Evolutionary conservation across 2,113 vertebrate genomes (phyloP).

Genomic region (Hippoglossus stenolepis): DNA sequence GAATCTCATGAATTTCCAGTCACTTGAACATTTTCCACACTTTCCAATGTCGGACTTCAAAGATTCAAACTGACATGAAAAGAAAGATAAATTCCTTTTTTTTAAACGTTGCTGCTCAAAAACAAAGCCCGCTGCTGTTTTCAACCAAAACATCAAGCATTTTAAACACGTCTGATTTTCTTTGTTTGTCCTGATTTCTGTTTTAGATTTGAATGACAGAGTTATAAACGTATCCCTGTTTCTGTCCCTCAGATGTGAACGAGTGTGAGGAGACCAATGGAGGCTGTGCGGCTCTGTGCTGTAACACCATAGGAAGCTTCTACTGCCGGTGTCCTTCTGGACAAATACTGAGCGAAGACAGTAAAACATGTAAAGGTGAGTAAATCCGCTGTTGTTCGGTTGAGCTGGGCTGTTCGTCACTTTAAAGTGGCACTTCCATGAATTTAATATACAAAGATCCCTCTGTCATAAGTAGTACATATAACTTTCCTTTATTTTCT

Average conservation of each 20-base stretch:
- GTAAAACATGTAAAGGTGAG: constrained; percentile 85
- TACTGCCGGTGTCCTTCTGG: constrained; percentile 83
- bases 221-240: constrained; percentile 11
- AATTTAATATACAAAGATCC: too few relatives aligned
- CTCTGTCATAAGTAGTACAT: too few relatives aligned
- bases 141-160: neutral
- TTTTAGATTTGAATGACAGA: constrained; percentile 1
- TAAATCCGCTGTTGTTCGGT: neutral
- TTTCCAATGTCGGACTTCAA: neutral
- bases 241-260: constrained; percentile 81
- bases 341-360: constrained; percentile 77
- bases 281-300: constrained; percentile 83
- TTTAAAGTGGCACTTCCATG: neutral
- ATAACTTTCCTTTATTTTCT: too few relatives aligned
- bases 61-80: neutral
- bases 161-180: constrained; percentile 15
- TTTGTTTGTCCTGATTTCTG: neutral
- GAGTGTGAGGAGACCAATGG: constrained; percentile 83
- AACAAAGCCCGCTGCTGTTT: neutral
- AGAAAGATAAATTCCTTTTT: neutral
- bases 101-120: neutral
- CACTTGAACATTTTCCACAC: constrained; percentile 32
- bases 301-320: constrained; percentile 88
- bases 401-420: neutral
- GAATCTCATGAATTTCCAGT: constrained; percentile 38